A percentile compares a stretch with the other conserved stretches of the same genome.
phyloP scores from a whole-genome alignment of 2,888 invertebrate species.

The Phyllotreta striolata region DNA sequence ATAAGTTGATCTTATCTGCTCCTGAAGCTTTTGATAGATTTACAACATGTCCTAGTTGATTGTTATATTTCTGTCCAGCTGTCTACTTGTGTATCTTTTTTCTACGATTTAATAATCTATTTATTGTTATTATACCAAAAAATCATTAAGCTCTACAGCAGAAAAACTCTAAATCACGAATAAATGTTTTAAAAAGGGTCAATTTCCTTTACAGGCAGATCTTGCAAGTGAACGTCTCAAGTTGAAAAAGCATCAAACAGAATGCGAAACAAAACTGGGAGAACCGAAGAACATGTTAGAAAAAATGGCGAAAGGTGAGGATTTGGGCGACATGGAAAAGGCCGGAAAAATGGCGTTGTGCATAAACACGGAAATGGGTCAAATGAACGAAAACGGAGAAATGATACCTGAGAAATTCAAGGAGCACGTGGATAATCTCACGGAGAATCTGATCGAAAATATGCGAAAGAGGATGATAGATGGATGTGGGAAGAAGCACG shows the following conservation, averaged over 20 bases:
- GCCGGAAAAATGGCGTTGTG: constrained; percentile 8
- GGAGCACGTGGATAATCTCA: not conserved
- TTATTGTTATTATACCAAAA: too few relatives aligned
- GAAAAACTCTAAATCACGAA: too few relatives aligned
- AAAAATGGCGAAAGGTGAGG: not conserved
- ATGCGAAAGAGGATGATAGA: not conserved
- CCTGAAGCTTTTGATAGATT: too few relatives aligned
- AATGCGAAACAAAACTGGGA: not conserved
- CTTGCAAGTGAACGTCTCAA: not conserved
- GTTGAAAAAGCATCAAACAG: not conserved
- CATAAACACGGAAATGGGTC: constrained; percentile 4
- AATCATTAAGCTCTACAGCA: too few relatives aligned
- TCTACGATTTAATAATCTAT: too few relatives aligned
- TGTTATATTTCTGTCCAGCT: too few relatives aligned
- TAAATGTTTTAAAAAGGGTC: not conserved
- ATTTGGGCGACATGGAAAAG: not conserved
- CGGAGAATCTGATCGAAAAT: not conserved
- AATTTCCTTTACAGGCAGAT: constrained; percentile 6
- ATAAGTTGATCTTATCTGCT: too few relatives aligned
- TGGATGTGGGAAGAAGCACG: constrained; percentile 15
- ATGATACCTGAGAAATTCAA: not conserved
- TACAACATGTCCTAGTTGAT: too few relatives aligned
- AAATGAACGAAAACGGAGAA: not conserved
- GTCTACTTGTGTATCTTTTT: too few relatives aligned
- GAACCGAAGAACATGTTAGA: constrained; percentile 2